Evolutionary conservation across 2,888 invertebrate species (phyloP), one percentile per base, ranked within the genome.

Genomic region (Cantharis nigra): DNA sequence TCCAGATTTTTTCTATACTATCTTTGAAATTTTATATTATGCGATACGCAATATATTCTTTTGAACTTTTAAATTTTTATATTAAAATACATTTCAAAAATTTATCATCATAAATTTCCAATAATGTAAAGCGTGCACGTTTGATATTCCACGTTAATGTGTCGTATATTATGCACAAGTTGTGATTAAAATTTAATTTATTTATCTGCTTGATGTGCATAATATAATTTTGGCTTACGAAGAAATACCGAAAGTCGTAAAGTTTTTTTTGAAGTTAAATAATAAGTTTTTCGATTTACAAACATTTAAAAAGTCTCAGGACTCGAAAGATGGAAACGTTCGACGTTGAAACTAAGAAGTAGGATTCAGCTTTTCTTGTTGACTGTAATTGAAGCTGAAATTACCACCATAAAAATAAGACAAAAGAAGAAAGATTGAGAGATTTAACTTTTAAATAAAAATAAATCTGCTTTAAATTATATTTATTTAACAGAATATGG

Each of bases 1-100:
- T 67, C 65, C 65, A 20, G 65, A 67, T 67, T 67, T 67, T 67
- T 67, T 67, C 65, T 67, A 67, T 67, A 67, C 65, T 23, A 67
- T 67, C 65, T 67, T 67, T 20, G 65, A 67, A 67, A 26, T 67
- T 67, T 67, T 67, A 67, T 67, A 67, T 49, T 67, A 67, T 67
- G 65, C 49, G 49, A 49, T 67, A 67, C 65, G 65, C 65, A 67
- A 67, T 67, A 67, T 67, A 67, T 67, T 67, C 65, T 26, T 67
- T 67, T 67, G 23, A 67, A 67, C 65, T 20, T 67, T 23, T 67
- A 67, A 67, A 67, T 23, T 67, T 67, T 23, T 20, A 67, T 26
- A 67, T 67, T 49, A 13, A 67, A 23, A 67, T 67, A 67, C 26
- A 23, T 67, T 67, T 67, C 65, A 67, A 26, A 23, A 67, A 67